Evolutionary conservation across 2,888 invertebrate genomes (phyloP).

Genomic region (Polyommatus iphigenia): DNA sequence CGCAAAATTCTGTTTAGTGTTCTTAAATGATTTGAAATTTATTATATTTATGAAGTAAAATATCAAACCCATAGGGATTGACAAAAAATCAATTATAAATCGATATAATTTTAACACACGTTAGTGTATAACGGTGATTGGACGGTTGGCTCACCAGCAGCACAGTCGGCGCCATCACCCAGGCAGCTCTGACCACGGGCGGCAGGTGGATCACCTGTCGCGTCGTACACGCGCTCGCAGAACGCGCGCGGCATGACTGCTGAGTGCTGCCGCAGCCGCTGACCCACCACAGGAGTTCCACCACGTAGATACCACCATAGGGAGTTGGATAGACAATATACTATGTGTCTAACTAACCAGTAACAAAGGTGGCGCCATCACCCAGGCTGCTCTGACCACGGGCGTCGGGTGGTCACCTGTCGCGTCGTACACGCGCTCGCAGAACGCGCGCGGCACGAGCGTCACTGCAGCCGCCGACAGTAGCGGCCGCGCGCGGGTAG

Average conservation of each 20-base stretch:
- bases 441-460: conserved; percentile 63
- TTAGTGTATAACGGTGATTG: background rate
- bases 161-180: conserved; percentile 61
- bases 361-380: conserved; percentile 56
- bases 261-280: too few species aligned
- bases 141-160: conserved; percentile 50
- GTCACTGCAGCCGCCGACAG: conserved; percentile 52
- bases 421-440: conserved; percentile 65
- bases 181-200: conserved; percentile 62
- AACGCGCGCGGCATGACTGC: conserved; percentile 62
- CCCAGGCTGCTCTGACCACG: conserved; percentile 68
- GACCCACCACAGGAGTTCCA: conserved; percentile 63
- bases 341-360: too few species aligned
- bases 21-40: too few species aligned
- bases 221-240: conserved; percentile 66
- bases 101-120: too few species aligned
- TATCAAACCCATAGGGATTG: too few species aligned
- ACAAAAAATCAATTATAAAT: too few species aligned
- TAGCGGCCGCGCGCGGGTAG: conserved; percentile 57
- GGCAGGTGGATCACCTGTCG: conserved; percentile 67
- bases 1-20: too few species aligned
- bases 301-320: conserved; percentile 64
- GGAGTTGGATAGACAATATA: too few species aligned
- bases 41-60: too few species aligned
- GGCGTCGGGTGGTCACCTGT: conserved; percentile 66